These are phyloP conservation scores for Drosophila nr. medialis DNA, from an alignment of 2,888 invertebrate species.

Conservation along the genomic window DNA sequence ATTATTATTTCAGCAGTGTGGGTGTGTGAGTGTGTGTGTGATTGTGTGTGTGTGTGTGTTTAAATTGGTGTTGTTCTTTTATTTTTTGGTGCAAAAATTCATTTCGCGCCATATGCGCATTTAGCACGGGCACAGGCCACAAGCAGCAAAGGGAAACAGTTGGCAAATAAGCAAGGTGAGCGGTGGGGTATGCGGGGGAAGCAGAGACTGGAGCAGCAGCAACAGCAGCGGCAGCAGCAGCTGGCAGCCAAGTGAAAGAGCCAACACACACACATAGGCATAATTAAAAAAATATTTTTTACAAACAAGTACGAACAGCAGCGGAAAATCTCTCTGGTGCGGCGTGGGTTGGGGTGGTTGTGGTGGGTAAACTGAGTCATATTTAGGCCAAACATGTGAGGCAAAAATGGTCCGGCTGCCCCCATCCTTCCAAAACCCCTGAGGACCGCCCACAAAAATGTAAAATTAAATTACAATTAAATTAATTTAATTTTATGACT, in stretches of 20 bases:
- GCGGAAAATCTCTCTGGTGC: constrained; percentile 22
- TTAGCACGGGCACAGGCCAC: constrained; percentile 69
- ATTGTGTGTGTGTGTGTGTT: constrained; percentile 3
- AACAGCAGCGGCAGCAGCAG: constrained; percentile 31
- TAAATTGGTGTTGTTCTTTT: constrained; percentile 33
- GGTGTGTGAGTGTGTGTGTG: constrained; percentile 7
- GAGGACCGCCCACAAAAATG: constrained; percentile 22
- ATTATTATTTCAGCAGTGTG: constrained; percentile 57
- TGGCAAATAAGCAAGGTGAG: constrained; percentile 9
- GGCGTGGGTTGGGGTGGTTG: not conserved
- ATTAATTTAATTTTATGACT: constrained; percentile 68
- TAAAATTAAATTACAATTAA: constrained; percentile 75
- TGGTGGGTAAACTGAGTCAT: constrained; percentile 16
- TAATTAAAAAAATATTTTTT: constrained; percentile 73
- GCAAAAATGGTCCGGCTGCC: constrained; percentile 9
- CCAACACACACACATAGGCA: constrained; percentile 44
- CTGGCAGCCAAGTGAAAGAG: constrained; percentile 58
- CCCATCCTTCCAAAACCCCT: not conserved
- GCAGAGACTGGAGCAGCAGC: constrained; percentile 10
- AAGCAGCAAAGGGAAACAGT: constrained; percentile 27
- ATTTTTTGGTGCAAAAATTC: constrained; percentile 56
- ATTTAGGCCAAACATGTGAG: constrained; percentile 66
- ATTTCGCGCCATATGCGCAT: constrained; percentile 78
- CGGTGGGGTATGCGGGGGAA: not conserved
- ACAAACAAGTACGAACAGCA: constrained; percentile 19